Base-by-base conservation (phyloP, 2,888 invertebrate species). In the Eupeodes luniger region DNA sequence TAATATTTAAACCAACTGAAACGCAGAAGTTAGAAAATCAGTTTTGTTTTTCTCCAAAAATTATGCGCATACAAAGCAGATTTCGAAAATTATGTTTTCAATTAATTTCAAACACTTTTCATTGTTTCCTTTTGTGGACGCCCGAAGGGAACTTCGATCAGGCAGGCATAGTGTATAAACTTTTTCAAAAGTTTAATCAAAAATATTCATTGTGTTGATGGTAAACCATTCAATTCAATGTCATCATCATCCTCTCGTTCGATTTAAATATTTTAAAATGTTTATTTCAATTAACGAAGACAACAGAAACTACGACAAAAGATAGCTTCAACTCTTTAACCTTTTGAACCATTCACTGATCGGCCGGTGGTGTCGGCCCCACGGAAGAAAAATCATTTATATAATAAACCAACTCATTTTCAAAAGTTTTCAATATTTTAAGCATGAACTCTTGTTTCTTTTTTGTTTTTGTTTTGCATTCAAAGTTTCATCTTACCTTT, bases 381-480 rank as follows among this genome's bases (percentile, higher is more conserved):
- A 61, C 5, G 36, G n/a, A 36, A 40, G 11, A 3, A 47, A 82
- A 82, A 70, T 69, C 75, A 66, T 86, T 79, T 86, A 66, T 79
- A 78, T 86, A 79, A 70, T 86, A 70, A 86, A 74, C 70, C 70
- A 70, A 53, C 57, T 67, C 47, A 49, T 51, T 47, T 79, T 77
- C 36, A 49, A 16, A 27, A 19, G 49, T 64, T 49, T 34, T 70
- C 57, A 64, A 79, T 79, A 75, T 47, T 79, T 69, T 75, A 16
- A 64, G 16, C 55, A 61, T 47, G 10, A 66, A 59, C 64, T 75
- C 14, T 19, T 16, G 16, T 27, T 27, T 27, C 27, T 27, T 27
- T 27, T 27, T 27, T 40, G 34, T 51, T n/a, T 51, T 27, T 27
- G 1, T 27, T 40, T 40, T 53, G 4, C 14, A 55, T 44, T 7